A percentile compares a stretch with the other conserved stretches of the same genome.
phyloP scores from a whole-genome alignment of 1,140 invertebrate genomes.

The Drosophila tristis region DNA sequence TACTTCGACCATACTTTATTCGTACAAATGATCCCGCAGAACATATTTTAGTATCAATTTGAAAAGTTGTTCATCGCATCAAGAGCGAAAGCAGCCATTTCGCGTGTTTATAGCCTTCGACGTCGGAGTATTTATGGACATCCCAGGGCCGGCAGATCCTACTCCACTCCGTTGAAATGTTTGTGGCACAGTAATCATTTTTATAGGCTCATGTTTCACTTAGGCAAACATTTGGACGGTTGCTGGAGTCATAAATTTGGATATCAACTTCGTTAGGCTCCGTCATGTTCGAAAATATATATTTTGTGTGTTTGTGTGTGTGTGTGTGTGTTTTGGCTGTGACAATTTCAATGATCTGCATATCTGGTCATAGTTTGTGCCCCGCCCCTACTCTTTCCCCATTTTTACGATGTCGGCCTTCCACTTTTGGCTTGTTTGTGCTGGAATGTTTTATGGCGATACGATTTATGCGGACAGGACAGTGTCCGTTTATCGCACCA shows the following conservation, averaged over 20 bases:
- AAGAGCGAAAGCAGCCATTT: constrained; percentile 31
- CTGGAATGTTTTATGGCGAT: constrained; percentile 31
- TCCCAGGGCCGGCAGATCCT: constrained; percentile 12
- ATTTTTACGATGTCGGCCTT: constrained; percentile 60
- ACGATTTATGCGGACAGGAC: constrained; percentile 74
- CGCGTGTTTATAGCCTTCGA: constrained; percentile 34
- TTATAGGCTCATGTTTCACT: constrained; percentile 76
- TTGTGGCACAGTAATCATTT: constrained; percentile 55
- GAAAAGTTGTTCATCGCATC: constrained; percentile 20
- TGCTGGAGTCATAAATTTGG: constrained; percentile 58
- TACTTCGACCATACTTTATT: too few relatives aligned
- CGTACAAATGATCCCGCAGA: too few relatives aligned
- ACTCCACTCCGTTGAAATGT: constrained; percentile 38
- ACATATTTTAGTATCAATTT: too few relatives aligned
- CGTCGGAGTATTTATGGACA: constrained; percentile 37
- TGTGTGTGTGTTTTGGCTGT: neutral
- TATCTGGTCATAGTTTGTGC: constrained; percentile 51
- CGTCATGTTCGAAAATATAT: constrained; percentile 56
- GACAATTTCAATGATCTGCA: constrained; percentile 75
- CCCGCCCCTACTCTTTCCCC: constrained; percentile 10
- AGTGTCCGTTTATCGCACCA: constrained; percentile 73
- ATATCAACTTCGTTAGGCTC: constrained; percentile 58
- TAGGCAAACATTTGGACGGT: constrained; percentile 48
- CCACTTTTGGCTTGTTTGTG: constrained; percentile 33
- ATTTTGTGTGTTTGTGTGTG: constrained; percentile 33